Conservation (phyloP, 2,797 vertebrate species). For the Acanthopagrus latus region DNA sequence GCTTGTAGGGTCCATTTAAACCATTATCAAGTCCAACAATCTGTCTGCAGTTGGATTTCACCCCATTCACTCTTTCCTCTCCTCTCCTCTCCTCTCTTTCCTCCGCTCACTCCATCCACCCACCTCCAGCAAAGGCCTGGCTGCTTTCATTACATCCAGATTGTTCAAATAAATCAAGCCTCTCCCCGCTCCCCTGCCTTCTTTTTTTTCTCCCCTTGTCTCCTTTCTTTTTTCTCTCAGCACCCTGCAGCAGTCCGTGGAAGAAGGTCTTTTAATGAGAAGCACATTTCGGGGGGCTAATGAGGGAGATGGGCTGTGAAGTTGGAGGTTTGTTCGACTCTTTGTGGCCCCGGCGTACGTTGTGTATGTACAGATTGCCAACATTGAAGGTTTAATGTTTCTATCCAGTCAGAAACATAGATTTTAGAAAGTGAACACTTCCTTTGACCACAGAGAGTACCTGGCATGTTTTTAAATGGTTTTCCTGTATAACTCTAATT, state of each 20-base stretch:
- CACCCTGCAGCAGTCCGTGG: conserved; percentile 33
- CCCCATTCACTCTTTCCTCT: conserved; percentile 50
- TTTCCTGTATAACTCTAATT: background rate
- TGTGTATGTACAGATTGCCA: background rate
- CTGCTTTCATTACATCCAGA: conserved; percentile 75
- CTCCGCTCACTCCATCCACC: conserved; percentile 50
- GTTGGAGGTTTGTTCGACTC: conserved; percentile 40
- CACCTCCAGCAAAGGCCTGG: conserved; percentile 53
- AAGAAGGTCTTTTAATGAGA: conserved; percentile 53
- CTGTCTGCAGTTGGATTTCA: conserved; percentile 78
- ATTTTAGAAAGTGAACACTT: background rate
- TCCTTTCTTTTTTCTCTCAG: conserved; percentile 48
- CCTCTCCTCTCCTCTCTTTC: conserved; percentile 42
- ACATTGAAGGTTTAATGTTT: background rate
- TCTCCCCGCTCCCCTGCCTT: background rate
- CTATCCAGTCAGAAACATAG: background rate
- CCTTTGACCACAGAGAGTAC: background rate
- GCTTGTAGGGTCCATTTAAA: conserved; percentile 57
- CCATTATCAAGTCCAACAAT: conserved; percentile 79
- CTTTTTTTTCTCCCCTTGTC: background rate
- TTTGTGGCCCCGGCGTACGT: background rate
- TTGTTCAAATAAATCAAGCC: conserved; percentile 73
- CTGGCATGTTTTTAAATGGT: background rate
- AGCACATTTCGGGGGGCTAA: conserved; percentile 63
- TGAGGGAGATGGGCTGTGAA: conserved; percentile 59